Percentiles rank a stretch among this genome's conserved stretches.
Evolutionary conservation across 2,797 vertebrate species (phyloP).

Genomic region (Astyanax mexicanus): DNA sequence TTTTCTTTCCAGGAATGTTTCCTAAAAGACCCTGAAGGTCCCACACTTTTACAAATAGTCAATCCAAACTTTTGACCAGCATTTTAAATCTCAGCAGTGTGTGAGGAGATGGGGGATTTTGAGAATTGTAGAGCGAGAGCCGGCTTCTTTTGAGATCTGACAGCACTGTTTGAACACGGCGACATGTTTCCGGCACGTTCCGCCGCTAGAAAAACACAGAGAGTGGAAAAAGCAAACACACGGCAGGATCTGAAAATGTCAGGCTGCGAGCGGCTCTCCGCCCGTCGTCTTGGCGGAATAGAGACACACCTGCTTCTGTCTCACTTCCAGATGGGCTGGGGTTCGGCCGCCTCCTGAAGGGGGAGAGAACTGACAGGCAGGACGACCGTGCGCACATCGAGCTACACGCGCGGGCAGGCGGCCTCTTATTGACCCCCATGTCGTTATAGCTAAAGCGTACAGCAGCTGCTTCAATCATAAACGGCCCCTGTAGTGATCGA

Average conservation of each 20-base stretch:
- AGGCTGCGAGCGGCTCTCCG: not conserved
- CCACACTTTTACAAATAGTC: no score
- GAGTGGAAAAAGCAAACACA: not conserved
- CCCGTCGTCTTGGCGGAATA: not conserved
- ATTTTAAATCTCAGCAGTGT: not conserved
- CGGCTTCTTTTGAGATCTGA: not conserved
- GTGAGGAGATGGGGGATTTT: not conserved
- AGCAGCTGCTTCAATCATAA: slow-evolving; percentile 40
- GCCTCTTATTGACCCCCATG: not conserved
- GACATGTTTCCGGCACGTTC: not conserved
- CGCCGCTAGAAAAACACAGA: not conserved
- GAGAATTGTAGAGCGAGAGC: not conserved
- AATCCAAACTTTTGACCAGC: no score
- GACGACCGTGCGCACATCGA: not conserved
- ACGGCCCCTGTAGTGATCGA: slow-evolving; percentile 28
- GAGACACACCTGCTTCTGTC: slow-evolving; percentile 4
- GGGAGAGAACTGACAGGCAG: not conserved
- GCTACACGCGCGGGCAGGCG: not conserved
- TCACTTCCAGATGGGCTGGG: slow-evolving; percentile 4
- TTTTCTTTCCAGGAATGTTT: no score
- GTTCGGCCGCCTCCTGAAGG: not conserved
- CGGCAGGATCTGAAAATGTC: not conserved
- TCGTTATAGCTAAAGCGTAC: not conserved
- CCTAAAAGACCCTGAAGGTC: no score
- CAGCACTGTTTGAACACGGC: slow-evolving; percentile 1